phyloP scores from a whole-genome alignment of 2,797 vertebrate genomes.

The Petrocephalus schoutedeni region DNA sequence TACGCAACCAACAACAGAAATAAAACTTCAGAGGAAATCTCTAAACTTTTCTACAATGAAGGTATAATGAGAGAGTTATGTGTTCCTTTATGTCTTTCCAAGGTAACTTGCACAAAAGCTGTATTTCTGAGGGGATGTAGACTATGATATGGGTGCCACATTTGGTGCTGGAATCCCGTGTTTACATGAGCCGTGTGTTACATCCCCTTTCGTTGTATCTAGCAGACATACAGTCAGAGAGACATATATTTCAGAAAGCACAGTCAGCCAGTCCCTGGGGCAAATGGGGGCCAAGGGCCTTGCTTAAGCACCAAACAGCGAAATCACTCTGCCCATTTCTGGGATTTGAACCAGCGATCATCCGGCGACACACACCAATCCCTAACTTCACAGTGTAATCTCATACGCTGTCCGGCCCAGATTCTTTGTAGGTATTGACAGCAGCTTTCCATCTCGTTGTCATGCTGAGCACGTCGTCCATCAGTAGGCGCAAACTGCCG shows the following conservation, averaged over 20 bases:
- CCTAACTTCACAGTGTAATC: background rate
- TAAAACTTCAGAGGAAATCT: background rate
- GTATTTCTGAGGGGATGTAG: background rate
- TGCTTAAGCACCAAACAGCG: background rate
- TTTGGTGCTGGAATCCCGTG: background rate
- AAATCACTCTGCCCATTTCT: background rate
- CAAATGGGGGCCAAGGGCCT: background rate
- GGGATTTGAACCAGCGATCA: background rate
- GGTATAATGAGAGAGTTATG: background rate
- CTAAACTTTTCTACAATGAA: background rate
- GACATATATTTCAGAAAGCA: background rate
- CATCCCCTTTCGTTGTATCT: background rate
- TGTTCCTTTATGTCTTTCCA: background rate
- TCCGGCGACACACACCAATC: background rate
- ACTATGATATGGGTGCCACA: background rate
- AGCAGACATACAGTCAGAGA: background rate
- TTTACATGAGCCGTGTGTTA: background rate
- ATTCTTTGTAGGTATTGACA: background rate
- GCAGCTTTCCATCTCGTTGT: background rate
- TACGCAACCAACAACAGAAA: background rate
- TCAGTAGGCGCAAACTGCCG: background rate
- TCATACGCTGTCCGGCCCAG: background rate
- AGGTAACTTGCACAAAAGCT: background rate
- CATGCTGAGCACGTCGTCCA: background rate
- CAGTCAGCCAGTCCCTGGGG: background rate